Evolutionary conservation across 1,140 invertebrate species (phyloP), one percentile per base, ranked within the genome.

Genomic region (Solenopsis invicta): DNA sequence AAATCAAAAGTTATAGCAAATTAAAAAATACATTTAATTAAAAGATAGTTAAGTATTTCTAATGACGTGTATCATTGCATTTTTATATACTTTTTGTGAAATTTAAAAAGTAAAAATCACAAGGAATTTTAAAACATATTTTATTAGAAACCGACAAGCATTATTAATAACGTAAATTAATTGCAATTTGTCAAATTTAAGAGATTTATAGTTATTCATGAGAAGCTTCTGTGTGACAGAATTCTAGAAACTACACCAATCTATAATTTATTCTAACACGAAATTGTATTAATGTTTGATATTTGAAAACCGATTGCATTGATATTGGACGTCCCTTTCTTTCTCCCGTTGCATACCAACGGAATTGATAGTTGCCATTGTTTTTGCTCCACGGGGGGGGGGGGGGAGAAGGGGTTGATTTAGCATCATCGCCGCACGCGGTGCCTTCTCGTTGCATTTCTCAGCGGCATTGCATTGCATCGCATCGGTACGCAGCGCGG

Each of bases 321-420:
- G 21, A 10, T 62, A 84, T 56, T 61, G 24, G 10, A 61, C 29
- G 21, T 21, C 48, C 16, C 18, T 29, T 4, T 4, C 13, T 34
- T n/a, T 16, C 18, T 59, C 41, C 37, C 18, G 18, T 21, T 74
- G 29, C 37, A 54, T 54, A 48, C 29, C 34, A 24, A 45, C 24
- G 21, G 24, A 78, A 85, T 64, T 85, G 29, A 85, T 84, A 45
- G 67, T 74, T 82, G 45, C 52, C 54, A 62, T 84, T 84, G 80
- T 84, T 84, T 75, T 74, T 56, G 80, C 41, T 71, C 34, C 66
- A 41, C 16, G 52, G 21, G 54, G 45, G n/a, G n/a, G n/a, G n/a
- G n/a, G n/a, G n/a, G n/a, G n/a, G n/a, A n/a, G n/a, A n/a, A n/a
- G n/a, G n/a, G 29, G 69, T 84, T 84, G 80, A 84, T 84, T 84